Base-by-base conservation (phyloP, 1,140 invertebrate genomes). In the Harpegnathos saltator region DNA sequence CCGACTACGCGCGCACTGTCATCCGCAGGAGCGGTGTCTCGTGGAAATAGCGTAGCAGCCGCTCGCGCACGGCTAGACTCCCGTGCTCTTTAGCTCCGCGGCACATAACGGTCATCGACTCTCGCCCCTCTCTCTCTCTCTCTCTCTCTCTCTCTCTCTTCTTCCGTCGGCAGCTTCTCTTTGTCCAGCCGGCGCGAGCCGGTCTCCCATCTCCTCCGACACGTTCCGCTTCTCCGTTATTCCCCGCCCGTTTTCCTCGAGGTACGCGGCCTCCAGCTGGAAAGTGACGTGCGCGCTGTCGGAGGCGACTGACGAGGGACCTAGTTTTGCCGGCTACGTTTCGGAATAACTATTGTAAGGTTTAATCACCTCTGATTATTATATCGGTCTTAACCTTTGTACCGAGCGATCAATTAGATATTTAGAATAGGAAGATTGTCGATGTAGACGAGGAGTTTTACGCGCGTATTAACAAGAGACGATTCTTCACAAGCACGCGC, bases 41-140 rank as follows among this genome's bases (percentile, higher is more conserved):
- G 89, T 88, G 87, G 83, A 90, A 85, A 92, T 91, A 17, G 33
- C 84, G 83, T 78, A 48, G 86, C 75, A 77, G 81, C 85, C 14
- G 54, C n/a, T n/a, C n/a, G 29, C 33, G 22, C 86, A 86, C 87
- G 17, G 80, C 74, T 73, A 61, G 84, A 86, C 91, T 90, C 87
- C 87, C 85, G 86, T 54, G n/a, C 54, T 83, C 58, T 74, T 71
- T 56, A 81, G 19, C 48, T 58, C 24, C 52, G 62, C 59, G 29
- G 17, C 61, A 48, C 56, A 90, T 93, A 93, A 93, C 92, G 92
- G 92, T 92, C 89, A 88, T 86, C 78, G 78, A 78, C 71, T 86
- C 75, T 73, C 87, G n/a, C n/a, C n/a, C n/a, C n/a, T n/a, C n/a
- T n/a, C n/a, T n/a, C n/a, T n/a, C n/a, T n/a, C n/a, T n/a, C n/a